phyloP scores from a whole-genome alignment of 2,797 vertebrate genomes.

The Leptodactylus fallax region DNA sequence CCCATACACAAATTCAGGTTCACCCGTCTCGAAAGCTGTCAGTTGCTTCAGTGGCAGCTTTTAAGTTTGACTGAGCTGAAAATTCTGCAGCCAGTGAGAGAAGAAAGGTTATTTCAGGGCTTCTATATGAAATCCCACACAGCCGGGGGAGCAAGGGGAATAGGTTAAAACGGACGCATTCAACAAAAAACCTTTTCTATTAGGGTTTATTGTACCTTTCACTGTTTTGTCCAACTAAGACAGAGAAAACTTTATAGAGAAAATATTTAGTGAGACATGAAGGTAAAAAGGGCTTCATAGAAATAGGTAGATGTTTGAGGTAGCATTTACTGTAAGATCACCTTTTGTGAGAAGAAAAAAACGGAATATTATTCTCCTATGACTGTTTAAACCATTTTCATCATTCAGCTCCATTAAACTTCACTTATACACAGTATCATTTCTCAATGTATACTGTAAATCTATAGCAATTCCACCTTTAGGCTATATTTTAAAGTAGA shows the following conservation, averaged over 20 bases:
- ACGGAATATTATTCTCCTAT: not conserved
- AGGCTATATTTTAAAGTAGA: not conserved
- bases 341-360: not conserved
- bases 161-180: not conserved
- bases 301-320: not conserved
- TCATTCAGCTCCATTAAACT: not conserved
- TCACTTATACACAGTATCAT: not conserved
- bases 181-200: not conserved
- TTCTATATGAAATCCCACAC: not conserved
- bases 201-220: not conserved
- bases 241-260: not conserved
- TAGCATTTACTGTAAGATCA: not conserved
- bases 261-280: not conserved
- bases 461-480: not conserved
- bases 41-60: not conserved
- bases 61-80: conserved; percentile 6
- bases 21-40: not conserved
- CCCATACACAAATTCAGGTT: not conserved
- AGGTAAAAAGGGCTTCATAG: not conserved
- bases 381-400: not conserved
- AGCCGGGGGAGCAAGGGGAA: not conserved
- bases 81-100: not conserved
- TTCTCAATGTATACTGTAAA: not conserved
- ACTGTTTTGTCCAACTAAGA: not conserved
- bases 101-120: conserved; percentile 5